Evolutionary conservation across 2,797 vertebrate genomes (phyloP), one percentile per base, ranked within the genome.

Genomic region (Arctocebus calabarensis): DNA sequence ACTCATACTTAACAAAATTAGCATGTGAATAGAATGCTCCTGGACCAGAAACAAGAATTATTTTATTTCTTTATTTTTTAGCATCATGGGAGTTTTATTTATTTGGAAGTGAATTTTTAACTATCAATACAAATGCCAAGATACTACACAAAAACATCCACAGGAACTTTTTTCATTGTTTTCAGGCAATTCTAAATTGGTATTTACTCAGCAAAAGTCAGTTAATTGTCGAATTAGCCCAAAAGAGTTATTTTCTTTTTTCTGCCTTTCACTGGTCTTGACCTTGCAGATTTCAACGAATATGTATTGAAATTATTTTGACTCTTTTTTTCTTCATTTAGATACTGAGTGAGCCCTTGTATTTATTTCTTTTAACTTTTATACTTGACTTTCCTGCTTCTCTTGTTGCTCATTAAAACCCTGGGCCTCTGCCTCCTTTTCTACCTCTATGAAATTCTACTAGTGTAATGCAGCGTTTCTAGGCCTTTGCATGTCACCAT

Each of bases 251-350:
- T 52, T 71, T 94, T 40, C 40, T 84, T 68, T 77, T 57, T 85
- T 57, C 14, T 77, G 25, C 0, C 16, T 75, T 7, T 12, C 14
- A 48, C 27, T 52, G 29, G 75, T 16, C 14, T 64, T 43, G 22
- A 9, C n/a, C 37, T 78, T 45, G 32, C 14, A 88, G 13, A 79
- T 29, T 70, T 59, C 82, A 89, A 23, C 8, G 57, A 82, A 66
- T 59, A 94, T 48, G 40, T 32, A 92, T 59, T 94, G 13, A 75
- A 86, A 68, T 70, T 66, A 57, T 37, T 70, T 57, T 71, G 55
- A 43, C 59, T 79, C 12, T 3, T 74, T 78, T 48, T 48, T 73
- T 52, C 23, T 14, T 62, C n/a, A 66, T 73, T 59, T 17, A 88
- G 59, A 79, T 25, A 61, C 32, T 7, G 45, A 66, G 5, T 91